Evolutionary conservation across 1,140 invertebrate species (phyloP).

Genomic region (Thalassaphorura encarpata): DNA sequence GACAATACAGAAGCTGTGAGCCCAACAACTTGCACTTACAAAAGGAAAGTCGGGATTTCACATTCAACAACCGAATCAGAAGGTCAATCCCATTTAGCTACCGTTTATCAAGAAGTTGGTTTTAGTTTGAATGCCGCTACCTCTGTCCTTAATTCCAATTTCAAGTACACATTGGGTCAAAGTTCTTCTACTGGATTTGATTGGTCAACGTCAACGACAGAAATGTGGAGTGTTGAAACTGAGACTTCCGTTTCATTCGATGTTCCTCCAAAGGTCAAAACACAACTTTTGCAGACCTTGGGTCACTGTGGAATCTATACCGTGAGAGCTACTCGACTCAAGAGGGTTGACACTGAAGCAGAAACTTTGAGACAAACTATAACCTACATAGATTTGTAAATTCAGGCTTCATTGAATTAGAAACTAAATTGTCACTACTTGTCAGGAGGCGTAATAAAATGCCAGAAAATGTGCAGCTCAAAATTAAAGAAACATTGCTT

Average conservation of each 20-base stretch:
- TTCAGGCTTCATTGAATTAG: too few relatives aligned
- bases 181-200: neutral
- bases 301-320: slow-evolving; percentile 3
- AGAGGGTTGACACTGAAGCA: slow-evolving; percentile 3
- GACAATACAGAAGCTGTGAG: slow-evolving; percentile 18
- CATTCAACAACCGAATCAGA: neutral
- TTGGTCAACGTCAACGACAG: slow-evolving; percentile 1
- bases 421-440: too few relatives aligned
- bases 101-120: neutral
- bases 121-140: neutral
- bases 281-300: slow-evolving; percentile 1
- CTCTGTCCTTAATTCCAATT: neutral
- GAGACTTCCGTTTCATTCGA: neutral
- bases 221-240: slow-evolving; percentile 10
- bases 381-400: slow-evolving; percentile 1
- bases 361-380: neutral
- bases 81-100: neutral
- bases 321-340: slow-evolving; percentile 3
- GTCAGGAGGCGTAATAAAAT: too few relatives aligned
- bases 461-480: too few relatives aligned
- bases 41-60: slow-evolving; percentile 10
- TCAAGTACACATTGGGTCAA: neutral
- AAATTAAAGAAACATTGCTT: too few relatives aligned
- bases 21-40: slow-evolving; percentile 14
- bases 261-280: neutral